Evolutionary conservation across 1,140 invertebrate genomes (phyloP).

Genomic region (Neodiprion virginianus): DNA sequence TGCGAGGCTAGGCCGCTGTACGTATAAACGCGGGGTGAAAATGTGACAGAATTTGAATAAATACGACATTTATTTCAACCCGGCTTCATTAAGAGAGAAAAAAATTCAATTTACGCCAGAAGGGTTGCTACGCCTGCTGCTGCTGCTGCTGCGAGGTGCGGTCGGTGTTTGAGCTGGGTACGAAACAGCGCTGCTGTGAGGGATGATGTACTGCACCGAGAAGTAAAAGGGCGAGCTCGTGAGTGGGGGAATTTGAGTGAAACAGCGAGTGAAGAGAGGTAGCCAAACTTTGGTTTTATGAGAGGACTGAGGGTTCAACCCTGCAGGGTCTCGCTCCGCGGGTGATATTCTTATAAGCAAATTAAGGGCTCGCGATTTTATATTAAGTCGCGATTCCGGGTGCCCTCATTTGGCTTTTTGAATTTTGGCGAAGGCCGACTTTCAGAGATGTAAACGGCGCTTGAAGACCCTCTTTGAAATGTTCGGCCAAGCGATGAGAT

Average conservation of each 20-base stretch:
- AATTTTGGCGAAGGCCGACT: no score
- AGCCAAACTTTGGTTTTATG: background rate
- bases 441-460: no score
- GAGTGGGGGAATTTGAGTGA: background rate
- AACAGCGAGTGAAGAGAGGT: background rate
- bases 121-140: background rate
- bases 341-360: conserved; percentile 4
- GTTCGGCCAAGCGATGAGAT: background rate
- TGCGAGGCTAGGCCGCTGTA: no score
- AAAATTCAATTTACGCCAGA: background rate
- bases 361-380: background rate
- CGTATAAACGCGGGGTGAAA: background rate
- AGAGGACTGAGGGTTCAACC: no score
- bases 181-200: background rate
- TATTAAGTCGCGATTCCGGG: background rate
- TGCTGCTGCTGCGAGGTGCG: background rate
- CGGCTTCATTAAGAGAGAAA: conserved; percentile 4
- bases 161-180: background rate
- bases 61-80: conserved; percentile 10
- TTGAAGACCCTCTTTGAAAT: background rate
- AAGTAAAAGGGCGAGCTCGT: background rate
- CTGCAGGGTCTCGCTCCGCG: background rate
- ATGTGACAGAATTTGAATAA: conserved; percentile 10
- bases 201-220: background rate
- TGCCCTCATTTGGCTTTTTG: no score